Evolutionary conservation across 2,888 invertebrate genomes (phyloP).

Genomic region (Agrotis clavis): DNA sequence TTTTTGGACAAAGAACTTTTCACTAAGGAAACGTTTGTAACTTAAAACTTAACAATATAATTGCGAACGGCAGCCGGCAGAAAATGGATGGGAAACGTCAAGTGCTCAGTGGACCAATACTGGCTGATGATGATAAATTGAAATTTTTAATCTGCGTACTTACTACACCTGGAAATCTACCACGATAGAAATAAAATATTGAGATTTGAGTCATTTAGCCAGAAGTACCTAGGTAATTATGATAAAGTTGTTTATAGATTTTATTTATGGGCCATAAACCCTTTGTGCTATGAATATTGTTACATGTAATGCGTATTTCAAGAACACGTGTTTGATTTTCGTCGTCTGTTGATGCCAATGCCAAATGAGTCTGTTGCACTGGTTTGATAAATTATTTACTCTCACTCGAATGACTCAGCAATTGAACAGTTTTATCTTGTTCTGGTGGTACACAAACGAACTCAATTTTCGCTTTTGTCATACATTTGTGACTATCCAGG

Average conservation of each 20-base stretch:
- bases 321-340: conserved; percentile 53
- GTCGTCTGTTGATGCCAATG: conserved; percentile 33
- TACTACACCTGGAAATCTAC: too few species aligned
- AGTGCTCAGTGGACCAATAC: too few species aligned
- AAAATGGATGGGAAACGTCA: too few species aligned
- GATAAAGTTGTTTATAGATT: background rate
- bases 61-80: too few species aligned
- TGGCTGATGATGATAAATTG: too few species aligned
- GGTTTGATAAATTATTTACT: conserved; percentile 39
- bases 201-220: background rate
- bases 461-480: background rate
- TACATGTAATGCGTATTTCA: conserved; percentile 26
- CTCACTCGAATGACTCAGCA: conserved; percentile 29
- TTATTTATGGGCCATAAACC: background rate
- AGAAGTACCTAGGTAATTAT: background rate
- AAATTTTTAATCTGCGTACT: too few species aligned
- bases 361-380: conserved; percentile 40
- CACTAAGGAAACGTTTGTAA: too few species aligned
- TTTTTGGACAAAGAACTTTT: too few species aligned
- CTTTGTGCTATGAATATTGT: conserved; percentile 24
- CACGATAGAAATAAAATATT: too few species aligned
- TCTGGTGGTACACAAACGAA: background rate
- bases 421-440: conserved; percentile 12
- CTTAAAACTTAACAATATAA: too few species aligned
- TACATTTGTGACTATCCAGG: background rate